phyloP scores from a whole-genome alignment of 2,797 vertebrate genomes.

The Novumbra hubbsi region DNA sequence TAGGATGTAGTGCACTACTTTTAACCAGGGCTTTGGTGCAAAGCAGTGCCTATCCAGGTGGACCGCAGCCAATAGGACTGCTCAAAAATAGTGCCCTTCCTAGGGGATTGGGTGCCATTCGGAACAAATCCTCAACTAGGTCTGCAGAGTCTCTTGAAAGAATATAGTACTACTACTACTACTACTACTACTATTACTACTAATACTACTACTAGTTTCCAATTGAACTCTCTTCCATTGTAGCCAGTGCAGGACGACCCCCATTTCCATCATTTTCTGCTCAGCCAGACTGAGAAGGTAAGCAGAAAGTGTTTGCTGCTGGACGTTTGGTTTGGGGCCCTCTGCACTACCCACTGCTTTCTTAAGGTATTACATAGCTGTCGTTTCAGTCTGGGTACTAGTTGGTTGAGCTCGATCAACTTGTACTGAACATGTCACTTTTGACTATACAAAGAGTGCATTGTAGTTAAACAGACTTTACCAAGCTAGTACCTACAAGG shows the following conservation, averaged over 20 bases:
- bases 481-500: background rate
- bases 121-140: background rate
- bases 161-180: background rate
- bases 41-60: background rate
- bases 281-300: slow-evolving; percentile 99
- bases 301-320: slow-evolving; percentile 42
- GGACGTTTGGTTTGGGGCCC: slow-evolving; percentile 20
- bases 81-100: background rate
- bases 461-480: too few relatives aligned
- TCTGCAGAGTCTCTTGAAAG: background rate
- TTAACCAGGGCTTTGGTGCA: background rate
- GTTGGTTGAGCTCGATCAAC: too few relatives aligned
- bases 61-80: too few relatives aligned
- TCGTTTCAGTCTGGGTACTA: too few relatives aligned
- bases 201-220: slow-evolving; percentile 2
- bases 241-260: slow-evolving; percentile 95
- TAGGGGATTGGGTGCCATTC: background rate
- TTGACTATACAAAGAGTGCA: too few relatives aligned
- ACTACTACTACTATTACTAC: background rate
- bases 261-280: slow-evolving; percentile 96
- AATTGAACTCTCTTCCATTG: slow-evolving; percentile 68
- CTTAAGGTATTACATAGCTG: background rate
- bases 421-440: too few relatives aligned
- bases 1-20: background rate
- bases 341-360: slow-evolving; percentile 23